These are phyloP conservation scores for Heliconius himera DNA, from an alignment of 1,140 invertebrate species.

Conservation along the genomic window DNA sequence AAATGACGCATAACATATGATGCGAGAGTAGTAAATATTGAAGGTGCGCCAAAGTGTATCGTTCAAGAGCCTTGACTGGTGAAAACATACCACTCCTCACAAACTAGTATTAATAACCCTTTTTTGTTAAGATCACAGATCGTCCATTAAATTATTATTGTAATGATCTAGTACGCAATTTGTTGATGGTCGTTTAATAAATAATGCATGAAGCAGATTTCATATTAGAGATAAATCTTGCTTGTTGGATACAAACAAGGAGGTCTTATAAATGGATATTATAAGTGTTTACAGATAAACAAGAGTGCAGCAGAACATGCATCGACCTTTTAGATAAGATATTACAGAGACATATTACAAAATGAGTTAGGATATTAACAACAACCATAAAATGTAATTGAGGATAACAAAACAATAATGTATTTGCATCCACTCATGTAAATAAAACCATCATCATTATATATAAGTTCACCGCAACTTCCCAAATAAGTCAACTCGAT, in stretches of 20 bases:
- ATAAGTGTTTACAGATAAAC: slow-evolving; percentile 32
- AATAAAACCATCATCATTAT: slow-evolving; percentile 18
- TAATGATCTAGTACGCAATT: slow-evolving; percentile 23
- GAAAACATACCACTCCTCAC: slow-evolving; percentile 39
- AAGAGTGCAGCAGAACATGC: slow-evolving; percentile 31
- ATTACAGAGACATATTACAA: slow-evolving; percentile 11
- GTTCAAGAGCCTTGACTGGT: slow-evolving; percentile 49
- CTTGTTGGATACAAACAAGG: slow-evolving; percentile 24
- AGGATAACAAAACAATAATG: slow-evolving; percentile 1
- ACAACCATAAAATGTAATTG: slow-evolving; percentile 2
- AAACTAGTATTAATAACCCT: slow-evolving; percentile 33
- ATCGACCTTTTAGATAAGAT: slow-evolving; percentile 35
- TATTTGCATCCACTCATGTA: slow-evolving; percentile 29
- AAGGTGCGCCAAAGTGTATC: slow-evolving; percentile 57
- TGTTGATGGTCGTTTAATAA: slow-evolving; percentile 22
- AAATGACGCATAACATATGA: slow-evolving; percentile 64
- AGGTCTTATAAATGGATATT: slow-evolving; percentile 23
- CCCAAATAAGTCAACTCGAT: slow-evolving; percentile 63
- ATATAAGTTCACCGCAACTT: slow-evolving; percentile 35
- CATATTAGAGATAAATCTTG: slow-evolving; percentile 22
- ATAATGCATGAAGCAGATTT: slow-evolving; percentile 33
- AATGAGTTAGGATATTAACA: slow-evolving; percentile 1
- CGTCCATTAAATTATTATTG: slow-evolving; percentile 14
- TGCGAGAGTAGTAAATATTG: slow-evolving; percentile 53
- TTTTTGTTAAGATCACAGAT: slow-evolving; percentile 24